Evolutionary conservation across 2,888 invertebrate genomes (phyloP), one percentile per base, ranked within the genome.

Genomic region (Diplolepis rosae): DNA sequence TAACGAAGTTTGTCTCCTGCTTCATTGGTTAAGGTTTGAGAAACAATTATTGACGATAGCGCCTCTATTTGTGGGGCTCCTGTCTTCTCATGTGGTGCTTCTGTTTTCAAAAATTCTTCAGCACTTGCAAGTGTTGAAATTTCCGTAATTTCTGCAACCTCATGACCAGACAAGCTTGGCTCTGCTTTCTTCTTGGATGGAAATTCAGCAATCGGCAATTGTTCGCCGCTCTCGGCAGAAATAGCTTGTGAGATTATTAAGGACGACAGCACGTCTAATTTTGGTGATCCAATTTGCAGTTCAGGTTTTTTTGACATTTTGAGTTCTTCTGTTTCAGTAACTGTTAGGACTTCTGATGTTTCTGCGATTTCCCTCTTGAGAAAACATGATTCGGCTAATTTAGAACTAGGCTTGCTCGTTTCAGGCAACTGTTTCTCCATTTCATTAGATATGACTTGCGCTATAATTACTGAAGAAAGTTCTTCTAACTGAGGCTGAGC

Each of bases 361-460:
- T 89, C 77, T n/a, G 89, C 89, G 18, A 89, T 84, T 74, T 88
- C 88, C 69, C 85, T 80, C 6, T 85, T 84, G 35, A 74, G 76
- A 42, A 89, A 71, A 70, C 80, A 84, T 4, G 85, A 69, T 32
- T 84, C 72, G 15, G 89, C 89, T 45, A 68, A 79, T 68, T 78
- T 83, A 24, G 5, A 7, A 66, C 77, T 76, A 68, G 81, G 81
- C 52, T 82, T 73, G 75, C 84, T 82, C 5, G 86, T 85, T 68
- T 76, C 66, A 1, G 71, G 71, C 72, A 81, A 73, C 27, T 72
- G 48, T 11, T 70, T 61, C 70, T 83, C 83, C 9, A 66, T 65
- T 68, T 83, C 83, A 66, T 82, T 80, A 4, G 74, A 75, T 32
- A 84, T 32, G 11, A 84, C 76, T 73, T 87, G 84, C 1, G 82